Evolutionary conservation across 2,113 vertebrate genomes (phyloP).

Genomic region (Larimichthys crocea): DNA sequence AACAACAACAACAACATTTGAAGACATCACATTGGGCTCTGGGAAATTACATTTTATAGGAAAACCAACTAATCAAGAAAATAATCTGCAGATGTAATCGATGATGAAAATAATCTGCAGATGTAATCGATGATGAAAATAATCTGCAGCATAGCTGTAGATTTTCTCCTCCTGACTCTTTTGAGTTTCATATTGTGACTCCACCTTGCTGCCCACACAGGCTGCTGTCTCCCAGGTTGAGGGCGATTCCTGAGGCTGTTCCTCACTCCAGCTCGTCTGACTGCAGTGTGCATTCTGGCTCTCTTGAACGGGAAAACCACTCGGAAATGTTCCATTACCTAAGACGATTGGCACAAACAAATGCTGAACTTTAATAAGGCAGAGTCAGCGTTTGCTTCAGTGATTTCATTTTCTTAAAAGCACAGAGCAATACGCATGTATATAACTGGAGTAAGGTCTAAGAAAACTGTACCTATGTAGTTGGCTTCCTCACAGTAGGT

Average conservation of each 20-base stretch:
- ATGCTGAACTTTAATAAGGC: background rate
- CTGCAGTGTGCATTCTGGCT: slow-evolving; percentile 65
- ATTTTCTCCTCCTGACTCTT: background rate
- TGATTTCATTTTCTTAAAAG: background rate
- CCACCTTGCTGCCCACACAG: slow-evolving; percentile 85
- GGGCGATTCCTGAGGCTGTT: slow-evolving; percentile 75
- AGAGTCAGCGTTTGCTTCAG: background rate
- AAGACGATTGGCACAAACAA: slow-evolving; percentile 3
- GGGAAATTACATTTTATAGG: background rate
- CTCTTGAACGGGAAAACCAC: slow-evolving; percentile 73
- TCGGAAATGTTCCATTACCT: slow-evolving; percentile 80
- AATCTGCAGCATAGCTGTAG: background rate
- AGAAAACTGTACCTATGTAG: slow-evolving; percentile 67
- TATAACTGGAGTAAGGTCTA: background rate
- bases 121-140: background rate
- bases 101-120: background rate
- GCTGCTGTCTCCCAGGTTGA: slow-evolving; percentile 81
- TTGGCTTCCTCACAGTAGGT: slow-evolving; percentile 70
- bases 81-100: background rate
- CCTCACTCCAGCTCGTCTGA: slow-evolving; percentile 81
- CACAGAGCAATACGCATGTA: background rate
- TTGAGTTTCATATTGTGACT: background rate
- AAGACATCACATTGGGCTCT: background rate
- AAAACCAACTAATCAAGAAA: background rate
- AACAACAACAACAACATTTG: background rate